A percentile compares a stretch with the other conserved stretches of the same genome.
These are phyloP conservation scores for Lucifuga dentata DNA, from an alignment of 2,113 vertebrate genomes.

Conservation along the genomic window DNA sequence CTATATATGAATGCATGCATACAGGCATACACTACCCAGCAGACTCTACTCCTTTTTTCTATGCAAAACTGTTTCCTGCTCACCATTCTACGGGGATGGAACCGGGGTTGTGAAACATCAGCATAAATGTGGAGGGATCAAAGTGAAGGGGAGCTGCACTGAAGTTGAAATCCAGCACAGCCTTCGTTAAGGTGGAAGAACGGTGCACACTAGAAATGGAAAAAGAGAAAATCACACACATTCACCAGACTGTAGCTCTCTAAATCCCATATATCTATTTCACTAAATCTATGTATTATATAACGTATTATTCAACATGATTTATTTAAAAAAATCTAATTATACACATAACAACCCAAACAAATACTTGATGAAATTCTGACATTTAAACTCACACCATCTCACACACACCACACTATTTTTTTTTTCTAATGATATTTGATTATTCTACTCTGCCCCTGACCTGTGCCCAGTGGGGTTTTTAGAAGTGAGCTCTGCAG, in stretches of 20 bases:
- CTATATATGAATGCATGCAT: no score
- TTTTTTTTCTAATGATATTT: not conserved
- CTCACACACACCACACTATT: no score
- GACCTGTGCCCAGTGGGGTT: conserved; percentile 89
- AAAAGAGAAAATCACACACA: conserved; percentile 12
- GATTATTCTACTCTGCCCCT: not conserved
- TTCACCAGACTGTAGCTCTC: not conserved
- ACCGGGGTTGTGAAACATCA: conserved; percentile 89
- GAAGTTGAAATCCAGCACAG: conserved; percentile 90
- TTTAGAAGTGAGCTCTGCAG: conserved; percentile 83
- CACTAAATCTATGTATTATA: no score
- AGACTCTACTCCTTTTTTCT: conserved; percentile 4
- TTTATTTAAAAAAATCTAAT: no score
- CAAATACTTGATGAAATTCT: not conserved
- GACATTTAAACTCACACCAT: no score
- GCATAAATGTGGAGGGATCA: conserved; percentile 81
- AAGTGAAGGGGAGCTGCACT: conserved; percentile 85
- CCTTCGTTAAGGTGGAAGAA: conserved; percentile 83
- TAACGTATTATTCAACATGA: no score
- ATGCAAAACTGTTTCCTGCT: conserved; percentile 38
- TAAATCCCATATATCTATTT: no score
- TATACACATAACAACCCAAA: no score
- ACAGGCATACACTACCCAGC: no score
- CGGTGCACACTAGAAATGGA: conserved; percentile 72
- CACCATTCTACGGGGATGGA: conserved; percentile 89